Evolutionary conservation across 1,140 invertebrate genomes (phyloP), one percentile per base, ranked within the genome.

Genomic region (Grapholita molesta): DNA sequence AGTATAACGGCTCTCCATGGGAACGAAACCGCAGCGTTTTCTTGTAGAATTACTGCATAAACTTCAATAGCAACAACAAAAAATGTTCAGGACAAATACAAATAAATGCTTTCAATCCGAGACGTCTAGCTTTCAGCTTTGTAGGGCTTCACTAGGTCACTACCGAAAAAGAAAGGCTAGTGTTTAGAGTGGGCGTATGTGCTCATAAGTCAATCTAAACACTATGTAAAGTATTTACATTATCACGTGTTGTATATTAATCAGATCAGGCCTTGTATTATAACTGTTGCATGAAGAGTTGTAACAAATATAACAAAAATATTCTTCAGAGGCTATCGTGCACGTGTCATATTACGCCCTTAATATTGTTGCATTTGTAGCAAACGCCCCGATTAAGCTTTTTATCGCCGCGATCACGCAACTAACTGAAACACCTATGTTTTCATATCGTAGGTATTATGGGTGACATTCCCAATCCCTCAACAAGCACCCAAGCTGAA

Each of bases 311-410:
- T 48, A 6, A 48, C 42, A 48, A 48, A 42, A 42, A 42, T 18
- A 42, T 18, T 21, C 42, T 21, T 48, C 42, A 48, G 42, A 48
- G 42, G 21, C 18, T 48, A 21, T 48, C 42, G 18, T 48, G 42
- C 42, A 48, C 42, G 42, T 48, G 42, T 48, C 42, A 48, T 48
- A 48, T 48, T 48, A 48, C 42, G 42, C 42, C 42, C 42, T 48
- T 48, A 8, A 48, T 48, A 18, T 48, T 48, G 18, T 48, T 21
- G 42, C 18, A 48, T 21, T 48, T 21, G 42, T 48, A 48, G 15
- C 42, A 48, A 48, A 48, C 42, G 42, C 18, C 42, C 42, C 18
- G 42, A 48, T 48, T 48, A 48, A 48, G 42, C 42, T 48, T 48
- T 48, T 48, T 48, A 48, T 48, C 42, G 42, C 42, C 42, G 42